Base-by-base conservation (phyloP, 2,888 invertebrate genomes). In the Megalurothrips usitatus region DNA sequence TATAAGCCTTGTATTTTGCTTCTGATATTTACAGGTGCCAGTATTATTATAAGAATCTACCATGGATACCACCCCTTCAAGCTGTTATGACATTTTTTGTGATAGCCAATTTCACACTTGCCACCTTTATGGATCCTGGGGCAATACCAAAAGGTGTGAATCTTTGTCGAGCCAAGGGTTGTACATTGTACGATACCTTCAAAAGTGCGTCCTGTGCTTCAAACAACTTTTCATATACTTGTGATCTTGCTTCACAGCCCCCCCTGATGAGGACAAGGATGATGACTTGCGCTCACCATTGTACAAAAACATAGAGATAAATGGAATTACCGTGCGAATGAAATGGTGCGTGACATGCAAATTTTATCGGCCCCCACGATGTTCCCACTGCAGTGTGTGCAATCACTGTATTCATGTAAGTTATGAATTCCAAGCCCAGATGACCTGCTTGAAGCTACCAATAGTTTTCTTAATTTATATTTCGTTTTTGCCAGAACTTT, bases 321-420 rank as follows among this genome's bases (percentile, higher is more conserved):
- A 98, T 89, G 98, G 98, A 83, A 97, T 99, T 84, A 97, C 97
- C 19, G 98, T 99, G 83, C 94, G 99, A 83, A 99, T 99, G 99
- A 99, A 99, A 89, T 99, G 99, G 99, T 99, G 99, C 89, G 96
- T 97, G 84, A 99, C 99, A 3, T 99, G 99, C 90, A 97, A 98
- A 90, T 99, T 99, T 90, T 99, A 99, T 89, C 91, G 99, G 86
- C 99, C 99, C 87, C 99, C 99, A 83, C 91, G 99, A 86, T 98
- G 99, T 89, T 98, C 98, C 82, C 99, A 99, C 89, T 99, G 99
- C 89, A 98, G 98, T 85, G 98, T 99, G 82, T 99, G 99, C 91
- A 97, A 99, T 90, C 96, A 96, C 87, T 99, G 98, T 88, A 98
- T 97, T 88, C 97, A 97, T 92, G 96, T 96, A 86, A 88, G 89